Conservation (phyloP, 2,797 vertebrate genomes). For the Lindbergichthys nudifrons region DNA sequence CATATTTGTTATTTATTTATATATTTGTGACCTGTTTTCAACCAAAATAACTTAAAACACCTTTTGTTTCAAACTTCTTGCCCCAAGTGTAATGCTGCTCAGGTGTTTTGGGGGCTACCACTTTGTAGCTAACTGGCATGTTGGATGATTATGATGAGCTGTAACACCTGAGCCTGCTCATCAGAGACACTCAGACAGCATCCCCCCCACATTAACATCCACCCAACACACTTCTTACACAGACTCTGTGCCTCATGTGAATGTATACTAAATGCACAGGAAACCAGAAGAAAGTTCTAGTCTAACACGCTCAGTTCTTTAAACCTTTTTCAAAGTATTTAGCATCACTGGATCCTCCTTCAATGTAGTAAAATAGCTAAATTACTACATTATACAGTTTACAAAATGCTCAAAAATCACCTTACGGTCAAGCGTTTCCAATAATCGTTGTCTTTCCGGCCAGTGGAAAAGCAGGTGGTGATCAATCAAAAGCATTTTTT, state of each 20-base stretch:
- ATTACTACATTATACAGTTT: no score
- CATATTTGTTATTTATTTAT: not conserved
- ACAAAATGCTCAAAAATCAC: no score
- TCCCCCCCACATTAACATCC: not conserved
- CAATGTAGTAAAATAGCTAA: no score
- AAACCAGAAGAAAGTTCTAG: no score
- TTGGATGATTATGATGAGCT: not conserved
- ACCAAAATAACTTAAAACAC: conserved; percentile 5
- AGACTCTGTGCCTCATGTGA: not conserved
- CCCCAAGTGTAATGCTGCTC: not conserved
- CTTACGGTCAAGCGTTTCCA: no score
- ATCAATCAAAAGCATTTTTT: not conserved
- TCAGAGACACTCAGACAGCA: not conserved
- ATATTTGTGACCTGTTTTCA: not conserved
- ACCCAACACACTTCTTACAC: not conserved
- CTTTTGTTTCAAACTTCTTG: not conserved
- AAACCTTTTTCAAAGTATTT: no score
- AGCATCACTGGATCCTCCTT: no score
- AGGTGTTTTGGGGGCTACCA: not conserved
- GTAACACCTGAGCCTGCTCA: not conserved
- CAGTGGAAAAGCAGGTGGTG: no score
- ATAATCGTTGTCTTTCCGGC: no score
- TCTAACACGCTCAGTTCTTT: no score
- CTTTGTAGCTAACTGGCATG: not conserved
- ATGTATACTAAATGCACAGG: not conserved